Evolutionary conservation across 2,797 vertebrate genomes (phyloP), one percentile per base, ranked within the genome.

Genomic region (Iguana delicatissima): DNA sequence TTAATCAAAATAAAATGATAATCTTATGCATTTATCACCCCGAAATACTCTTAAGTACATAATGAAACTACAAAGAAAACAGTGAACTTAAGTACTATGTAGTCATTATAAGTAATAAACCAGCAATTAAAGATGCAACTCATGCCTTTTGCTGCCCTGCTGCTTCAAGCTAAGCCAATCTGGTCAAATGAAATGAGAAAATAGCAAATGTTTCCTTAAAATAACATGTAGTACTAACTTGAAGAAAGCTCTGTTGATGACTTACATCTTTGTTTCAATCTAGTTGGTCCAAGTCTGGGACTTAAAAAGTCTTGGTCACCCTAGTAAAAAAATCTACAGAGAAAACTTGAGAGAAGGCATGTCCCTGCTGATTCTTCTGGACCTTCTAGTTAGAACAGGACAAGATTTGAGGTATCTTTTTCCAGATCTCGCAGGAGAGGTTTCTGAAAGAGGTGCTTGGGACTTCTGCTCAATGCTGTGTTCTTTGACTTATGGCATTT

Each of bases 81-180:
- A 72, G 69, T 38, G 32, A 38, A 38, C 35, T 42, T 7, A 80
- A 52, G 26, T 35, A 84, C 35, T 13, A 14, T 46, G 12, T 67
- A 67, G 62, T 84, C 1, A 32, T 84, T 84, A 29, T 46, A 67
- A 84, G 26, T 6, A 69, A 84, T 6, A 18, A 50, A 84, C 6
- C 13, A 84, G 38, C 13, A 84, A 6, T 84, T 38, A 84, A 38
- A 84, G 62, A 84, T 84, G 59, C 38, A 50, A 67, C 87, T 84
- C 82, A 84, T 13, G 13, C 2, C 32, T 7, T 74, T 74, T 74
- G n/a, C 73, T 74, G 14, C 20, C n/a, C 35, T 6, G n/a, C n/a
- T 74, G 35, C n/a, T 74, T 38, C 38, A 74, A 38, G n/a, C 73
- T 38, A n/a, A 38, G 69, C 14, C 57, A 59, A 74, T 38, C 14